Conservation (phyloP, 2,888 invertebrate genomes). For the Sylvicola fuscatus region DNA sequence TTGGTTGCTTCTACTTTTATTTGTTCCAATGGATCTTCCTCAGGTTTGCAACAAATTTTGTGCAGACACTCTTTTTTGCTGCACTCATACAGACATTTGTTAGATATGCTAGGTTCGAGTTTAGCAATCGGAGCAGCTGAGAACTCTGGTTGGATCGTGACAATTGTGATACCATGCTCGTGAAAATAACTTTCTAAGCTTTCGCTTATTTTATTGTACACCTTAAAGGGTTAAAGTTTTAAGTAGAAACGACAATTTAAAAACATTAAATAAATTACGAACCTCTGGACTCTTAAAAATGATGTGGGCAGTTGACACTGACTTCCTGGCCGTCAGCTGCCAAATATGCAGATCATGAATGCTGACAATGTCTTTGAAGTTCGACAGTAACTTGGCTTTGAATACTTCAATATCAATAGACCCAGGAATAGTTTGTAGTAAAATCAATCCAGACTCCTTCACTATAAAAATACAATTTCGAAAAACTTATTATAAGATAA, state of each 20-base stretch:
- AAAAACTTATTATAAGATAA: neutral
- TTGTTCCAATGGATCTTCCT: no score
- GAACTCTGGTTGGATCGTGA: slow-evolving; percentile 80
- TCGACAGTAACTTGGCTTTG: slow-evolving; percentile 36
- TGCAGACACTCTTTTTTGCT: no score
- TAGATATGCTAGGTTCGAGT: no score
- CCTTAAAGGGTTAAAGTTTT: slow-evolving; percentile 13
- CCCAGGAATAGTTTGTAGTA: slow-evolving; percentile 82
- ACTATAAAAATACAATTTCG: slow-evolving; percentile 42
- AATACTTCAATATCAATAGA: slow-evolving; percentile 60
- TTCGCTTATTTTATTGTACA: slow-evolving; percentile 33
- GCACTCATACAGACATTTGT: no score
- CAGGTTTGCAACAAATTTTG: no score
- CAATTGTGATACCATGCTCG: slow-evolving; percentile 60
- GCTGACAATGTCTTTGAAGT: slow-evolving; percentile 48
- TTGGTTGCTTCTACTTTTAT: no score
- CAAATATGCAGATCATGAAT: slow-evolving; percentile 81
- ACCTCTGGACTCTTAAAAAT: slow-evolving; percentile 44
- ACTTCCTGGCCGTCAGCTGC: slow-evolving; percentile 59
- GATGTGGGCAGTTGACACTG: slow-evolving; percentile 71
- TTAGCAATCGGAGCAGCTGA: no score
- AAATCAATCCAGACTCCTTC: slow-evolving; percentile 70
- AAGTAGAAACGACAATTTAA: neutral
- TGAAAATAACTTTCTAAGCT: slow-evolving; percentile 53
- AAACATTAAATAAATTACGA: slow-evolving; percentile 7